A percentile compares a stretch with the other conserved stretches of the same genome.
Evolutionary conservation across 37 sponge, comb jelly and placozoan genomes (phyloP).

Genomic region (Halichondria panicea): DNA sequence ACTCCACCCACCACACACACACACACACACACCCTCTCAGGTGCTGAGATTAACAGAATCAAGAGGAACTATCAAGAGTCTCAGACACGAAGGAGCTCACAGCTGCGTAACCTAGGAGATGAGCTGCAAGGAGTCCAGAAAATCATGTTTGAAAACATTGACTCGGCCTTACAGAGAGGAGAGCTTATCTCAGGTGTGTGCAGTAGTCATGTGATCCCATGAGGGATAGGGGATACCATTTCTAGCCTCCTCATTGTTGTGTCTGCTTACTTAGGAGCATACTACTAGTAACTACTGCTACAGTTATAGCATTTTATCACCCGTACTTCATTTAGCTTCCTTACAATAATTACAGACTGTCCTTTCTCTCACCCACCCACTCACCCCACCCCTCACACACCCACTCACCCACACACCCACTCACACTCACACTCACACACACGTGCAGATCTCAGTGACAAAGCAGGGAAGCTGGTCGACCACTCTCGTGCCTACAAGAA

Average conservation of each 20-base stretch:
- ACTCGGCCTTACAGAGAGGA: slow-evolving; percentile 93
- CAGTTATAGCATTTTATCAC: no score
- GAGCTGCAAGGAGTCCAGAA: slow-evolving; percentile 96
- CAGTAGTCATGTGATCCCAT: background rate
- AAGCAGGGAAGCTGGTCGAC: slow-evolving; percentile 67
- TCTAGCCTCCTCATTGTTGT: background rate
- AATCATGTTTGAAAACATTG: slow-evolving; percentile 99
- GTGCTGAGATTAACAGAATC: slow-evolving; percentile 80
- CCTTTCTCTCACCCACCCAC: no score
- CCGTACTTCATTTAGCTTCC: no score
- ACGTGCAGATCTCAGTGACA: slow-evolving; percentile 81
- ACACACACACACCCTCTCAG: slow-evolving; percentile 16
- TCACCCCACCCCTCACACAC: no score
- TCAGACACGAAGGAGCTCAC: slow-evolving; percentile 49
- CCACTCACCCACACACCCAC: no score
- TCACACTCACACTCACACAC: no score
- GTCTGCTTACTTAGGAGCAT: no score
- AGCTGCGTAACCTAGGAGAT: slow-evolving; percentile 76
- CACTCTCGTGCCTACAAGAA: slow-evolving; percentile 75
- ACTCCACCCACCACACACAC: no score
- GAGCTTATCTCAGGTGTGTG: slow-evolving; percentile 84
- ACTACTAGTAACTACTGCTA: no score
- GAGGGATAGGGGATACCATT: background rate
- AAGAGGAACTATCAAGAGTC: slow-evolving; percentile 86
- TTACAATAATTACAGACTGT: background rate